Conservation (phyloP, 2,888 invertebrate species). For the Bugula neritina region DNA sequence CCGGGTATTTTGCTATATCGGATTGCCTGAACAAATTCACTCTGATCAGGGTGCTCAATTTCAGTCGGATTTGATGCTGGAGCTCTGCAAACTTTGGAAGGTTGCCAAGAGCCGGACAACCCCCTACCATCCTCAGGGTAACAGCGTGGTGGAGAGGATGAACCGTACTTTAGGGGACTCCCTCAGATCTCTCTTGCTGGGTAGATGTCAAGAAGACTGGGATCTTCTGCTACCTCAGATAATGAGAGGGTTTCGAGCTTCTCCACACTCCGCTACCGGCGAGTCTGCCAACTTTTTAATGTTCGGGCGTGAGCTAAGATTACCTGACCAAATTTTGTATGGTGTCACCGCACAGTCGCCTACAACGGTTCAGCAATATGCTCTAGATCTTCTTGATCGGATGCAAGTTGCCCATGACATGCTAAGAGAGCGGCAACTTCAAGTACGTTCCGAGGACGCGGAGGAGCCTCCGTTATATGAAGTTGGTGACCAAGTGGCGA, state of each 20-base stretch:
- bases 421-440: neutral
- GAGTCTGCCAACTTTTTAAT: neutral
- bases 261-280: neutral
- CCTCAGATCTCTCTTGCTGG: neutral
- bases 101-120: neutral
- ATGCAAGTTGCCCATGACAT: neutral
- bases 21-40: neutral
- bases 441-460: neutral
- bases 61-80: neutral
- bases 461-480: neutral
- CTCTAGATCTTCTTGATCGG: neutral
- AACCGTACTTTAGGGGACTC: neutral
- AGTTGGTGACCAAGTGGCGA: neutral
- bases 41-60: neutral
- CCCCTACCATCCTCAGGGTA: neutral
- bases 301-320: neutral
- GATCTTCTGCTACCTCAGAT: neutral
- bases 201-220: neutral
- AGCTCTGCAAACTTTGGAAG: neutral
- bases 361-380: neutral
- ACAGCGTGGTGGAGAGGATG: neutral
- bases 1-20: neutral
- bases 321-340: neutral
- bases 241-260: neutral
- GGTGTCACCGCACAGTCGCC: no score